These are phyloP conservation scores for Amazonetta brasiliensis DNA, from an alignment of 2,797 vertebrate genomes.

Conservation along the genomic window DNA sequence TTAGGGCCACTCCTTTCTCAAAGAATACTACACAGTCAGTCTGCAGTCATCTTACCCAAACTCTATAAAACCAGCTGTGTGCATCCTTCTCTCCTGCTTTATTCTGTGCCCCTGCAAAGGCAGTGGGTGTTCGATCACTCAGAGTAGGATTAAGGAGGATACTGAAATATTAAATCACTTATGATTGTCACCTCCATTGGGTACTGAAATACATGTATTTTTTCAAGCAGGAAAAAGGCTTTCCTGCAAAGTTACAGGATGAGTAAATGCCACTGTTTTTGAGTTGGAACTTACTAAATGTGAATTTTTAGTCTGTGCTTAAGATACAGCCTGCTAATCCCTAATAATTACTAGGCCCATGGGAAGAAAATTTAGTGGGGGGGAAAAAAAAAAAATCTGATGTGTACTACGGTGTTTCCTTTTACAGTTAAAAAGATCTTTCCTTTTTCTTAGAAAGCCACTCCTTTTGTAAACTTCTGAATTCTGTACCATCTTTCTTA, in stretches of 20 bases:
- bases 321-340: background rate
- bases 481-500: background rate
- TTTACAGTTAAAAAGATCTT: background rate
- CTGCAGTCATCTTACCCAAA: accelerated
- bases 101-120: background rate
- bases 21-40: background rate
- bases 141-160: background rate
- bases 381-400: background rate
- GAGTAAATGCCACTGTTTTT: background rate
- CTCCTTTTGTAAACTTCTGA: background rate
- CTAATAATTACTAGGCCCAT: background rate
- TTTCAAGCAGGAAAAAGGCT: background rate
- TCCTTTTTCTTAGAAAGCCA: background rate
- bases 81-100: background rate
- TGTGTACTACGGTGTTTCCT: background rate
- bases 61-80: background rate
- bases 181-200: background rate
- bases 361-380: background rate
- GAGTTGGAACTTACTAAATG: background rate
- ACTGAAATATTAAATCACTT: background rate
- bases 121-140: background rate
- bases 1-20: background rate
- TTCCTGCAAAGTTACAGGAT: background rate
- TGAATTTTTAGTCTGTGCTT: background rate
- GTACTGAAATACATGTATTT: background rate